Evolutionary conservation across 2,888 invertebrate genomes (phyloP).

Genomic region (Idaea biselata): DNA sequence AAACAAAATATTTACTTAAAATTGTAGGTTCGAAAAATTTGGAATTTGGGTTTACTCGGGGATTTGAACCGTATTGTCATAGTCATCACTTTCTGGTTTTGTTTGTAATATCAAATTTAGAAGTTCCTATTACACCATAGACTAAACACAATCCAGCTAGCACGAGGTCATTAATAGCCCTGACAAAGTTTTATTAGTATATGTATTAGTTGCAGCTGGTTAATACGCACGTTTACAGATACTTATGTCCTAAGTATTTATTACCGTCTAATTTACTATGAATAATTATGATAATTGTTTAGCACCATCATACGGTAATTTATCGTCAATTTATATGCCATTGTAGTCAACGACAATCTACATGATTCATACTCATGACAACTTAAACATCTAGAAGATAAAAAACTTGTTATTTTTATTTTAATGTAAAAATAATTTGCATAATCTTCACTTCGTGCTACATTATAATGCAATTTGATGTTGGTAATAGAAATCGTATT

Average conservation of each 20-base stretch:
- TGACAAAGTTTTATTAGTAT: too few relatives aligned
- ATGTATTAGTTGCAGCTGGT: neutral
- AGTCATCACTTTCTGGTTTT: too few relatives aligned
- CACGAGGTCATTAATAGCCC: too few relatives aligned
- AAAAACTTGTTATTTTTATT: constrained; percentile 13
- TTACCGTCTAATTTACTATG: constrained; percentile 23
- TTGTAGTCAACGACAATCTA: constrained; percentile 9
- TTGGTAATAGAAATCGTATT: constrained; percentile 47
- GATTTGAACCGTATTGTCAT: too few relatives aligned
- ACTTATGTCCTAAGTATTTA: constrained; percentile 22
- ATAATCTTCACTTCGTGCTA: constrained; percentile 26
- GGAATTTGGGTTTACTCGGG: too few relatives aligned
- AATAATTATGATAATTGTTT: constrained; percentile 28
- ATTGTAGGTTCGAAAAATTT: too few relatives aligned
- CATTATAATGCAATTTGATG: constrained; percentile 40
- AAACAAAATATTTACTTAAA: too few relatives aligned
- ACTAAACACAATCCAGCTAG: too few relatives aligned
- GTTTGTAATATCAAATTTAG: too few relatives aligned
- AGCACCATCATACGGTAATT: constrained; percentile 17
- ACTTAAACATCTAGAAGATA: constrained; percentile 1
- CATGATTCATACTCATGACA: constrained; percentile 5
- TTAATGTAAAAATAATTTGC: constrained; percentile 31
- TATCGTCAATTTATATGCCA: constrained; percentile 14
- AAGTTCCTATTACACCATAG: too few relatives aligned
- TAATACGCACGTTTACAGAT: neutral